A percentile compares a stretch with the other conserved stretches of the same genome.
Evolutionary conservation across 37 sponge, comb jelly and placozoan species (phyloP).

Genomic region (Dysidea cf. avara): DNA sequence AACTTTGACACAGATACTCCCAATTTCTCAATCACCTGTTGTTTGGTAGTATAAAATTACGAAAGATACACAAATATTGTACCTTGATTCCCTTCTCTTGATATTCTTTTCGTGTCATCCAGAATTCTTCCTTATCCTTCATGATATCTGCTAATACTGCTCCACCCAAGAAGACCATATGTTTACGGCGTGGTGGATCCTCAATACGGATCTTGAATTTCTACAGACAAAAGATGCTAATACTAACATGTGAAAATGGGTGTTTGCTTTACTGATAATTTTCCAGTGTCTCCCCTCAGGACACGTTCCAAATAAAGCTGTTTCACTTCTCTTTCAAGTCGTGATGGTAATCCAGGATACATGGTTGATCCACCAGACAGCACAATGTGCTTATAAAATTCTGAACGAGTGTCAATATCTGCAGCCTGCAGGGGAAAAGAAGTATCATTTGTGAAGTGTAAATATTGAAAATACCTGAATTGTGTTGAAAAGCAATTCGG

Average conservation of each 20-base stretch:
- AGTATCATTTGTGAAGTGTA: not conserved
- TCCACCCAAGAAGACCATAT: constrained; percentile 99
- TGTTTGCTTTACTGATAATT: constrained; percentile 75
- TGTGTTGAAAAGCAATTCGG: constrained; percentile 97
- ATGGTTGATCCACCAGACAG: constrained; percentile 98
- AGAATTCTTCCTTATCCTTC: constrained; percentile 92
- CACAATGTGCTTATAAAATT: constrained; percentile 99
- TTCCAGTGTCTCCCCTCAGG: constrained; percentile 89
- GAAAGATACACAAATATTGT: constrained; percentile 19
- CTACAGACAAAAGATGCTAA: constrained; percentile 43
- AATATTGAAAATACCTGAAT: constrained; percentile 47
- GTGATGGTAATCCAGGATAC: constrained; percentile 99
- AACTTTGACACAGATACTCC: constrained; percentile 1
- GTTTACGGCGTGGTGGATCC: constrained; percentile 98
- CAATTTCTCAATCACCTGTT: not conserved
- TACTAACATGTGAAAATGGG: no score
- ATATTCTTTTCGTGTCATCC: constrained; percentile 99
- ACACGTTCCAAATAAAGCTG: constrained; percentile 98
- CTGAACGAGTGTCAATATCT: constrained; percentile 95
- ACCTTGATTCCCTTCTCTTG: constrained; percentile 95
- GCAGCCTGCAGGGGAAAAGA: constrained; percentile 66
- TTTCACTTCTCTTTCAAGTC: constrained; percentile 98
- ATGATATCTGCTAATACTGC: constrained; percentile 99
- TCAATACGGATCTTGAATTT: constrained; percentile 99
- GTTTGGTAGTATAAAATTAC: no score